Evolutionary conservation across 2,797 vertebrate genomes (phyloP), one percentile per base, ranked within the genome.

Genomic region (Bradypodion pumilum): DNA sequence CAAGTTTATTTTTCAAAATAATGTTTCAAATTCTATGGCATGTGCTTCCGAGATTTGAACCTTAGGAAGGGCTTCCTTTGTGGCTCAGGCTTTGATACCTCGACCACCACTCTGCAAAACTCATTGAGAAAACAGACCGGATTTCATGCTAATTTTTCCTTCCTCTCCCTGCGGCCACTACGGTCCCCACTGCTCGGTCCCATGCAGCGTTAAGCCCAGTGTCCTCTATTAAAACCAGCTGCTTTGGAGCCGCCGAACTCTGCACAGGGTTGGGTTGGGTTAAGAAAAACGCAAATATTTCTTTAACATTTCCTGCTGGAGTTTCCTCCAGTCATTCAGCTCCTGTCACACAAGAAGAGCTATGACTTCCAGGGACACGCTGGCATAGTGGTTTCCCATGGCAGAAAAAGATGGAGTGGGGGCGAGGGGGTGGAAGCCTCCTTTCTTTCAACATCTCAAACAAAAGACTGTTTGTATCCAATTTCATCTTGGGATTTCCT

Each of bases 41-140:
- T 10, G 6, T 37, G 35, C 29, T 49, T 80, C 73, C 46, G n/a
- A 29, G 59, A 12, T 74, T 19, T 44, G 1, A 27, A 27, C 5
- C 56, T 62, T 37, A 60, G 13, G 4, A 12, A 13, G 32, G 19
- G 15, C 32, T 82, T 49, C 16, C 25, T 73, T 23, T 29, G 8
- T 21, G 2, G 4, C 35, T 52, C 29, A 65, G n/a, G 42, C 62
- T 66, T 75, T 15, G 62, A 66, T 52, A 23, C n/a, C n/a, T 21
- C 29, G 29, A 46, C 66, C 52, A 60, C 16, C 93, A 91, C 95
- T 95, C 95, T 94, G 95, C 95, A 96, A 88, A 76, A 95, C 93
- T 59, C 62, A 60, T 21, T 12, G 35, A 40, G 16, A 63, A 7
- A 15, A 4, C 81, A 82, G 95, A 85, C 37, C 85, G 92, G 90